phyloP scores from a whole-genome alignment of 2,888 invertebrate genomes.

The Toxonevra muliebris region DNA sequence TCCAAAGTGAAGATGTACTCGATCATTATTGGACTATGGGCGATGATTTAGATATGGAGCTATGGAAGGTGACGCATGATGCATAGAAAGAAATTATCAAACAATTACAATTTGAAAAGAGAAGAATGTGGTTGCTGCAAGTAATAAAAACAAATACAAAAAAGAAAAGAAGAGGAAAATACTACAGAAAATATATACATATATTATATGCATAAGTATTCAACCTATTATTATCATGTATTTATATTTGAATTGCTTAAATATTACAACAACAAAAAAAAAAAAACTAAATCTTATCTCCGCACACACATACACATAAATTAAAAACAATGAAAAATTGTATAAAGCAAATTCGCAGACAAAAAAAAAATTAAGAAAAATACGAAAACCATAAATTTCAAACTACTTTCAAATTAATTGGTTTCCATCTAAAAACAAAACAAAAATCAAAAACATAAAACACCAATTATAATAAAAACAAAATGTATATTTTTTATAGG shows the following conservation, averaged over 20 bases:
- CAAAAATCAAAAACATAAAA: neutral
- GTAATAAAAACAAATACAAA: neutral
- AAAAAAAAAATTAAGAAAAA: slow-evolving; percentile 1
- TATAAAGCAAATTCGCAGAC: slow-evolving; percentile 1
- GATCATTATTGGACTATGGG: slow-evolving; percentile 83
- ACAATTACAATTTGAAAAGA: neutral
- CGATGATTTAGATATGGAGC: slow-evolving; percentile 21
- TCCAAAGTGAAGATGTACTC: slow-evolving; percentile 91
- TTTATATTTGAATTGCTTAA: slow-evolving; percentile 21
- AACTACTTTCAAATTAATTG: too few species aligned
- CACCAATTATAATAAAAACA: slow-evolving; percentile 15
- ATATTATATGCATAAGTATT: slow-evolving; percentile 22
- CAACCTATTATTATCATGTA: slow-evolving; percentile 15
- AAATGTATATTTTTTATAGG: slow-evolving; percentile 28
- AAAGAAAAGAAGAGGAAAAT: neutral
- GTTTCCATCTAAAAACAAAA: too few species aligned
- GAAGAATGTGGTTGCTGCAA: too few species aligned
- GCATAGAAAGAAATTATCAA: neutral
- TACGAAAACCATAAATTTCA: neutral
- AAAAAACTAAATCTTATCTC: neutral
- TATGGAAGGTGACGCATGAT: too few species aligned
- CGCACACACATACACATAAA: neutral
- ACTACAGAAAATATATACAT: slow-evolving; percentile 4
- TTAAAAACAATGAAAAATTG: neutral
- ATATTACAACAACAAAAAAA: neutral